phyloP scores from a whole-genome alignment of 2,113 vertebrate genomes.

The Tupaia tana region DNA sequence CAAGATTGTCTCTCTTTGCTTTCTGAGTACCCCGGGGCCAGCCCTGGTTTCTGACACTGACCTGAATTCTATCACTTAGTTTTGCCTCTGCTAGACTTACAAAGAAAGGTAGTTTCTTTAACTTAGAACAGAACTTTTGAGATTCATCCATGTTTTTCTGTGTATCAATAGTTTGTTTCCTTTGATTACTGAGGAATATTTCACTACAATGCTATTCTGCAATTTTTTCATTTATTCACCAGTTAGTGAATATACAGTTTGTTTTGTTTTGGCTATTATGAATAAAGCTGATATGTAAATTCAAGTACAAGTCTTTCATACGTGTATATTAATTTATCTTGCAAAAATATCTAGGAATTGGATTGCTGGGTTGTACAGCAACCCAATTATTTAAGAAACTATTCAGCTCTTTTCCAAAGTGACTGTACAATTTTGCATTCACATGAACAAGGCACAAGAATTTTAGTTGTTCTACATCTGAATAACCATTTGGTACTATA shows the following conservation, averaged over 20 bases:
- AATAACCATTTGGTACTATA: neutral
- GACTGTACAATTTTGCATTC: neutral
- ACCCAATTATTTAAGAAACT: neutral
- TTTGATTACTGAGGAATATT: neutral
- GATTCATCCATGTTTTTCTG: neutral
- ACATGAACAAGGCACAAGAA: neutral
- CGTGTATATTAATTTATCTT: neutral
- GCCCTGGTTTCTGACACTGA: neutral
- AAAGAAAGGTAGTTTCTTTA: neutral
- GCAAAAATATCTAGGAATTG: neutral
- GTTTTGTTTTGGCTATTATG: neutral
- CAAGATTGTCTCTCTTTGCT: neutral
- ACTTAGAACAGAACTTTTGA: neutral
- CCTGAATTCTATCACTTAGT: neutral
- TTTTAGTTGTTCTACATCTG: neutral
- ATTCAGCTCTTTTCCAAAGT: neutral
- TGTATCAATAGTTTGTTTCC: neutral
- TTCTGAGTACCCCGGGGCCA: neutral
- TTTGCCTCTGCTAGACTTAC: neutral
- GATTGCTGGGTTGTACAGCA: neutral
- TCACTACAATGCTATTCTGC: neutral
- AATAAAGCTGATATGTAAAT: neutral
- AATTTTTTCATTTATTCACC: neutral
- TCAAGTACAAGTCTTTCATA: neutral
- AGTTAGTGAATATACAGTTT: neutral